Conservation (phyloP, 1,140 invertebrate genomes). For the Prorops nasuta region DNA sequence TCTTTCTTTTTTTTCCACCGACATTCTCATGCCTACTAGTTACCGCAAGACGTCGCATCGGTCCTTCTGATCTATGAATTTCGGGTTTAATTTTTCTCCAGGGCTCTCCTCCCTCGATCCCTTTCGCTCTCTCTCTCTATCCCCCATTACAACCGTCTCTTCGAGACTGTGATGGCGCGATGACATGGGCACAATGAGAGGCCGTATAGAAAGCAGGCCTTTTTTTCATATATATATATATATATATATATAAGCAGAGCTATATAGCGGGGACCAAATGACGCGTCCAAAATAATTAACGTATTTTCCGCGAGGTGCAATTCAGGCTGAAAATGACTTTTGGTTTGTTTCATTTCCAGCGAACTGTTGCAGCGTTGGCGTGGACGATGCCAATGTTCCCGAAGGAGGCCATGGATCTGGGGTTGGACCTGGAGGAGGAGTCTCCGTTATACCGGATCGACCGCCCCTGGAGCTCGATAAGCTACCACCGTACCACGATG, state of each 20-base stretch:
- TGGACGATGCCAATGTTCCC: constrained; percentile 34
- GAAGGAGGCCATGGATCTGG: constrained; percentile 37
- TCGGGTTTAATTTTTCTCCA: constrained; percentile 20
- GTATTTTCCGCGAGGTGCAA: constrained; percentile 25
- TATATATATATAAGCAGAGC: too few relatives aligned
- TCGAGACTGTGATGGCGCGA: constrained; percentile 34
- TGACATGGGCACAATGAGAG: constrained; percentile 48
- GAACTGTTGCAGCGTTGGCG: constrained; percentile 48
- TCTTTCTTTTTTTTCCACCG: constrained; percentile 10
- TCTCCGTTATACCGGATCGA: constrained; percentile 54
- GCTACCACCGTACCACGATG: constrained; percentile 55
- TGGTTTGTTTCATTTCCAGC: constrained; percentile 35
- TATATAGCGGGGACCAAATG: too few relatives aligned
- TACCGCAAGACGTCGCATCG: constrained; percentile 31
- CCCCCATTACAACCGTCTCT: neutral
- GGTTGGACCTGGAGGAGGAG: constrained; percentile 40
- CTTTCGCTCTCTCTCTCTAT: constrained; percentile 7
- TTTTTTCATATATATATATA: too few relatives aligned
- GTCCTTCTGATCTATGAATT: constrained; percentile 45
- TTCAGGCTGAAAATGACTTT: constrained; percentile 7
- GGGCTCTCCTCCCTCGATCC: neutral
- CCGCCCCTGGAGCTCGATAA: constrained; percentile 54
- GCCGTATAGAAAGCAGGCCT: constrained; percentile 39
- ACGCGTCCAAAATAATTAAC: constrained; percentile 15
- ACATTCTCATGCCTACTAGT: constrained; percentile 22